Conservation (phyloP, 1,140 invertebrate genomes). For the Phymastichus coffea region DNA sequence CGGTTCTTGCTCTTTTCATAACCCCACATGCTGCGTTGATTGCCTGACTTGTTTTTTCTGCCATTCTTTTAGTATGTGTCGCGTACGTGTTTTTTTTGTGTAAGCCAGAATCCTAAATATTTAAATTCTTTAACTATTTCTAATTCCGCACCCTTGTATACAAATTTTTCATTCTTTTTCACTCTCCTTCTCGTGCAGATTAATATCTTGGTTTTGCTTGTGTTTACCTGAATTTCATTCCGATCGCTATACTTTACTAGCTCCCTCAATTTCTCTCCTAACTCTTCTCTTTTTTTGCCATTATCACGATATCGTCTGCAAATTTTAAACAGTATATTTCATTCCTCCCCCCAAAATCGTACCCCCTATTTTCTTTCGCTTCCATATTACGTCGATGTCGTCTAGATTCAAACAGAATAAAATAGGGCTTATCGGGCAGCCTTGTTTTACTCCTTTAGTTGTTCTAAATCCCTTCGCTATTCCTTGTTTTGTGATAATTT, state of each 20-base stretch:
- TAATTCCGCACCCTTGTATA: too few species aligned
- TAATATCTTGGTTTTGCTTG: not conserved
- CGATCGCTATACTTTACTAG: not conserved
- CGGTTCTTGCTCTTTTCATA: too few species aligned
- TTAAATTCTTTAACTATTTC: too few species aligned
- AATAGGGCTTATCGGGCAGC: slow-evolving; percentile 10
- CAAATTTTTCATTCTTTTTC: too few species aligned
- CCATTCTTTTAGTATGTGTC: too few species aligned
- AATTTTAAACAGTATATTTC: slow-evolving; percentile 27
- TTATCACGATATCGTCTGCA: slow-evolving; percentile 26
- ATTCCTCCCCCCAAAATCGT: slow-evolving; percentile 5
- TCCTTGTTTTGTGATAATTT: not conserved
- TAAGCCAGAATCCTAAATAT: too few species aligned
- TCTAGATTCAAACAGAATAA: slow-evolving; percentile 17
- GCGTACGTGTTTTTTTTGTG: too few species aligned
- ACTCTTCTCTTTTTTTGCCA: too few species aligned
- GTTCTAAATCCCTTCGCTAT: slow-evolving; percentile 8
- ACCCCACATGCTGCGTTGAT: too few species aligned
- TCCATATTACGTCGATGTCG: not conserved
- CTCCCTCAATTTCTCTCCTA: too few species aligned
- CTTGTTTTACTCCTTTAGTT: slow-evolving; percentile 8
- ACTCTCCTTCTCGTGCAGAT: too few species aligned
- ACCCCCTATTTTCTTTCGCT: slow-evolving; percentile 17
- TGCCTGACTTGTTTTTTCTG: too few species aligned
- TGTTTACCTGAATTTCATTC: not conserved